phyloP scores from a whole-genome alignment of 2,888 invertebrate species.

The Pristionchus arcanus region DNA sequence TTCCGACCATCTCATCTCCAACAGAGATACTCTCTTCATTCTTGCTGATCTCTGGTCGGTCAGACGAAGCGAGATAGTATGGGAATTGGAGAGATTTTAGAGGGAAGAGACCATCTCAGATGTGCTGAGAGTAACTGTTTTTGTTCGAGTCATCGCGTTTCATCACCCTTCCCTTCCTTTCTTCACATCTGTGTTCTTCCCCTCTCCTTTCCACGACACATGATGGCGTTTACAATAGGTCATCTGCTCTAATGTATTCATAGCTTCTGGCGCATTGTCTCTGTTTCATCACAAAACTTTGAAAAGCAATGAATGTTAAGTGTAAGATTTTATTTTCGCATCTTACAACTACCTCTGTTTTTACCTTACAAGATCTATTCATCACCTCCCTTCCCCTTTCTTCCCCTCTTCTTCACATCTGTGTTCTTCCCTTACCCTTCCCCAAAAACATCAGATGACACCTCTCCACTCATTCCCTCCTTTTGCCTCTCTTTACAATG shows the following conservation, averaged over 20 bases:
- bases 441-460: neutral
- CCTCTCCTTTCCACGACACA: neutral
- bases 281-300: too few species aligned
- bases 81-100: neutral
- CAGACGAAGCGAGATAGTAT: neutral
- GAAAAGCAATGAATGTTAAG: too few species aligned
- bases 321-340: too few species aligned
- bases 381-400: too few species aligned
- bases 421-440: neutral
- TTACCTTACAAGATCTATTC: too few species aligned
- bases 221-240: neutral
- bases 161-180: neutral
- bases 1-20: too few species aligned
- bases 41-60: neutral
- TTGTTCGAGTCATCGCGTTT: neutral
- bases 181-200: conserved; percentile 2
- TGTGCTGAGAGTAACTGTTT: neutral
- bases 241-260: too few species aligned
- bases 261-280: too few species aligned
- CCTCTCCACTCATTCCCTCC: neutral
- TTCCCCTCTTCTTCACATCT: neutral
- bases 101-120: neutral
- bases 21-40: neutral
- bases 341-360: neutral
- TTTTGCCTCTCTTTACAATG: neutral